Base-by-base conservation (phyloP, 2,797 vertebrate genomes). In the Cottoperca gobio region DNA sequence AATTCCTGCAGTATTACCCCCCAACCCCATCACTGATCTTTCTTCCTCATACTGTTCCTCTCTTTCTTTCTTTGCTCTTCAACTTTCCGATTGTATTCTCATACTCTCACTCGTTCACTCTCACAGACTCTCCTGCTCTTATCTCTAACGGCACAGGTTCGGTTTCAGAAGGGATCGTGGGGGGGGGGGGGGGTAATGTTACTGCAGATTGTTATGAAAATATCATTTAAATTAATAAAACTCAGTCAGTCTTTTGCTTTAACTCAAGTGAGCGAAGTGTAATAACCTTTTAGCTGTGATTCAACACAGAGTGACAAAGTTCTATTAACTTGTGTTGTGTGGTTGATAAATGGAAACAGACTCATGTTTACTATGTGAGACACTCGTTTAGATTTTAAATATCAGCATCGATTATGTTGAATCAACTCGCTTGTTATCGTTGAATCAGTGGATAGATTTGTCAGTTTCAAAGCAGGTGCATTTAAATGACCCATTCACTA, bases 1-100 rank as follows among this genome's bases (percentile, higher is more conserved):
- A 10, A 79, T 67, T 40, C 26, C 73, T 78, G 52, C 70, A 40
- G 45, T 50, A 48, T 58, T 52, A 26, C 10, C 21, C 61, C 61
- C 26, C 31, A 65, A 73, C 28, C 49, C 23, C 52, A 7, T 78
- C 52, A 46, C 66, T 39, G 57, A 24, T 37, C 53, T 68, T 57
- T 33, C 58, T 40, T 59, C 8, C 12, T 3, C 8, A 16, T 17
- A 39, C 11, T 10, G 23, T 52, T 39, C 31, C 19, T 37, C 49
- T 52, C 49, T 23, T 4, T 68, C 52, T 61, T 37, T 26, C n/a
- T 52, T 40, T 17, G 26, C 31, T 64, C 49, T 28, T 40, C 23
- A 39, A 24, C 14, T 66, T 43, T 39, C 0, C 33, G 37, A 1
- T 53, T 63, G 6, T 60, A 8, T 21, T 48, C 6, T 55, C 26